Conservation (phyloP, 2,797 vertebrate species). For the Lithobates pipiens region DNA sequence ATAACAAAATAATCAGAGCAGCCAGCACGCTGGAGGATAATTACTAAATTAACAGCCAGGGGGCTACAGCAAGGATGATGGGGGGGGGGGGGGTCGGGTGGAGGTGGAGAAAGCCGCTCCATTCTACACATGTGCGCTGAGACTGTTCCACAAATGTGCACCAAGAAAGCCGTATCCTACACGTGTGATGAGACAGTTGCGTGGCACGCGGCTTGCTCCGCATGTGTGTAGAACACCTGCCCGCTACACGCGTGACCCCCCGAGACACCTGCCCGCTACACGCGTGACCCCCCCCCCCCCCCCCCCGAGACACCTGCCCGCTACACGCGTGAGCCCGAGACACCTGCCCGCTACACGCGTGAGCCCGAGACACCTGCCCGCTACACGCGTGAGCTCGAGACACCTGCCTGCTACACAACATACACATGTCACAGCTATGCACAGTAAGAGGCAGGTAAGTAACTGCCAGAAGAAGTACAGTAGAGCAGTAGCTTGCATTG, state of each 20-base stretch:
- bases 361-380: background rate
- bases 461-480: background rate
- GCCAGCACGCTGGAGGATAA: slow-evolving; percentile 58
- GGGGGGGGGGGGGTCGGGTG: too few species aligned
- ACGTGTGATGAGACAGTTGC: background rate
- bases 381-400: background rate
- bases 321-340: too few species aligned
- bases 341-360: background rate
- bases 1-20: slow-evolving; percentile 85
- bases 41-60: slow-evolving; percentile 55
- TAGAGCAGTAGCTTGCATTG: background rate
- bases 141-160: too few species aligned
- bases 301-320: too few species aligned
- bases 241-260: too few species aligned
- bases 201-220: too few species aligned
- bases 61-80: background rate
- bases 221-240: too few species aligned
- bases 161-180: background rate
- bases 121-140: too few species aligned
- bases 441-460: background rate
- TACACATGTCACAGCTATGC: background rate
- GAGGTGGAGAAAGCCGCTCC: too few species aligned
- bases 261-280: too few species aligned
- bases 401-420: background rate
- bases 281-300: too few species aligned